These are phyloP conservation scores for Catharus bicknelli DNA, from an alignment of 2,113 vertebrate genomes.

Conservation along the genomic window DNA sequence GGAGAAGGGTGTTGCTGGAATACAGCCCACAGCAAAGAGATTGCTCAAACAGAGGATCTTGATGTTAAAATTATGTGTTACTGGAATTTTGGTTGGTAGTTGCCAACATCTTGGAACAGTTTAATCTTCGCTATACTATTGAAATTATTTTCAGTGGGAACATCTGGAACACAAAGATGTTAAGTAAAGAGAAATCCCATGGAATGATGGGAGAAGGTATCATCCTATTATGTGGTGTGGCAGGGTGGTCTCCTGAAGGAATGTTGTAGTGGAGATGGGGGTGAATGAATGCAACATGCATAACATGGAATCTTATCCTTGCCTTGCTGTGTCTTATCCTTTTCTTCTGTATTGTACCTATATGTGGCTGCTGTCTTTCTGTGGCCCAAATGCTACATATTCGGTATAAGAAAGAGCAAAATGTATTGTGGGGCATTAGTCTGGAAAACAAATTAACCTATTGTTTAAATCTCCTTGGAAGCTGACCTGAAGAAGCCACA, in stretches of 20 bases:
- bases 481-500: neutral
- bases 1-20: slow-evolving; percentile 51
- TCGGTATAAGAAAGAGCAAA: neutral
- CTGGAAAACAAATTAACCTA: neutral
- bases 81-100: slow-evolving; percentile 1
- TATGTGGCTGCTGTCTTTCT: neutral
- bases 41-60: slow-evolving; percentile 46
- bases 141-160: slow-evolving; percentile 14
- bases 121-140: neutral
- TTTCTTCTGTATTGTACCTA: neutral
- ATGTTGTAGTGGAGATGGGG: neutral
- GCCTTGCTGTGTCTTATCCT: neutral
- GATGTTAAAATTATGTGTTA: slow-evolving; percentile 25
- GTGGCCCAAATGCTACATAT: neutral
- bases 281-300: neutral
- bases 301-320: neutral
- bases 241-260: slow-evolving; percentile 4
- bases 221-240: neutral
- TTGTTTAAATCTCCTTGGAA: neutral
- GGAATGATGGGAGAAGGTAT: neutral
- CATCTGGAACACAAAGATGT: slow-evolving; percentile 17
- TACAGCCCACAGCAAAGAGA: slow-evolving; percentile 16
- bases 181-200: neutral
- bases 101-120: slow-evolving; percentile 43
- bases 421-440: neutral